Conservation (phyloP, 2,888 invertebrate genomes). For the Baccha elongata region DNA sequence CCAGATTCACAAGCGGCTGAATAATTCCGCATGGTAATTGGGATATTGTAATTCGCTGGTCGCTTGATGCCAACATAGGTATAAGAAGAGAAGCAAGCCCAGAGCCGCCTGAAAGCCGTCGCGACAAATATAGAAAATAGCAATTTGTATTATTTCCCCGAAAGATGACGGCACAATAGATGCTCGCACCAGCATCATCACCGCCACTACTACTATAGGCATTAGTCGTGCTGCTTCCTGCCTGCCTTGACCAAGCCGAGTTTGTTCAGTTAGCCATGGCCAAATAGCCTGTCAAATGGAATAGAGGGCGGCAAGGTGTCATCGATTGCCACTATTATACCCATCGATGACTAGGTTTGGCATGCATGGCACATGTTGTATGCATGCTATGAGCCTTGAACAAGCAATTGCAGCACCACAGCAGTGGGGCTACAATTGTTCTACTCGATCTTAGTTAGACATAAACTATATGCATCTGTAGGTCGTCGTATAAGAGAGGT, state of each 20-base stretch:
- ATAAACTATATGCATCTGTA: neutral
- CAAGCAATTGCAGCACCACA: neutral
- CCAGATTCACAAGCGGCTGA: constrained; percentile 49
- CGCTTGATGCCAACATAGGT: constrained; percentile 35
- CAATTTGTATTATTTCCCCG: constrained; percentile 73
- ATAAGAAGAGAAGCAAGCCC: neutral
- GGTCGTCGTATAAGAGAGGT: constrained; percentile 47
- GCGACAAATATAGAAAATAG: constrained; percentile 73
- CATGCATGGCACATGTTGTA: constrained; percentile 43
- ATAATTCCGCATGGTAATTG: constrained; percentile 73
- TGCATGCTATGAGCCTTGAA: neutral
- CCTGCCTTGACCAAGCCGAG: constrained; percentile 31
- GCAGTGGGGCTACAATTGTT: constrained; percentile 60
- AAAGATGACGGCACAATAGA: constrained; percentile 73
- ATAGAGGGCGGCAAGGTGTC: constrained; percentile 74
- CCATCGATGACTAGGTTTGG: constrained; percentile 67
- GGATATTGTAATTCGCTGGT: constrained; percentile 69
- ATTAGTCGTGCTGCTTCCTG: constrained; percentile 25
- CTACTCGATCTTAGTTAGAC: constrained; percentile 7
- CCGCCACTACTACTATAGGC: too few relatives aligned
- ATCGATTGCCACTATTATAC: constrained; percentile 72
- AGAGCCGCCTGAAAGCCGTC: constrained; percentile 51
- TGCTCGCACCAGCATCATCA: constrained; percentile 31
- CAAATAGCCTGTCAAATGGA: constrained; percentile 72
- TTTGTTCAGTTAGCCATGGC: constrained; percentile 49